Evolutionary conservation across 2,888 invertebrate genomes (phyloP).

Genomic region (Fragum fragum): DNA sequence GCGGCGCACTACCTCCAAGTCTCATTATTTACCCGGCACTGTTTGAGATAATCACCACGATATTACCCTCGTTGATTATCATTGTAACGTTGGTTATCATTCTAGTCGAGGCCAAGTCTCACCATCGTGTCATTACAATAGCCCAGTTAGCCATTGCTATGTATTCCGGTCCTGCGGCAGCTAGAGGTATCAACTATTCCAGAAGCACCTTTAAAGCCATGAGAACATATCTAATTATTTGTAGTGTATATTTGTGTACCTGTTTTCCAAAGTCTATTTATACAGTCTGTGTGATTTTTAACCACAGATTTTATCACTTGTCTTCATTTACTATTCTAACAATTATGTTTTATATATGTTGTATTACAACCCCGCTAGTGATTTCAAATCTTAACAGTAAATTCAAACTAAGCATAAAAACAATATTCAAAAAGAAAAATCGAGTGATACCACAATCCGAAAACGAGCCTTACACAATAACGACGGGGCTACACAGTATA

Average conservation of each 20-base stretch:
- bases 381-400: constrained; percentile 74
- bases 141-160: constrained; percentile 71
- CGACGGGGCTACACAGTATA: constrained; percentile 69
- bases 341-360: constrained; percentile 70
- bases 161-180: constrained; percentile 58
- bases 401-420: constrained; percentile 65
- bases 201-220: constrained; percentile 72
- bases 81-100: constrained; percentile 66
- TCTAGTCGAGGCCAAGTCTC: constrained; percentile 68
- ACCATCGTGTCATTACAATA: constrained; percentile 74
- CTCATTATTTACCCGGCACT: constrained; percentile 48
- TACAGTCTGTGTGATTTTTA: constrained; percentile 49
- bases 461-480: constrained; percentile 67
- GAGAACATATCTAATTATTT: constrained; percentile 72
- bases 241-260: constrained; percentile 61
- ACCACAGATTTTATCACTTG: background rate
- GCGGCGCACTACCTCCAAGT: constrained; percentile 44
- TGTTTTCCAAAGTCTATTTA: constrained; percentile 69
- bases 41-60: constrained; percentile 63
- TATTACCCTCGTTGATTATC: constrained; percentile 68
- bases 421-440: constrained; percentile 52
- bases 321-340: constrained; percentile 51
- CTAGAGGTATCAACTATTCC: constrained; percentile 61
- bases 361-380: constrained; percentile 72
- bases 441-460: constrained; percentile 50